Evolutionary conservation across 2,113 vertebrate species (phyloP).

Genomic region (Tichodroma muraria): DNA sequence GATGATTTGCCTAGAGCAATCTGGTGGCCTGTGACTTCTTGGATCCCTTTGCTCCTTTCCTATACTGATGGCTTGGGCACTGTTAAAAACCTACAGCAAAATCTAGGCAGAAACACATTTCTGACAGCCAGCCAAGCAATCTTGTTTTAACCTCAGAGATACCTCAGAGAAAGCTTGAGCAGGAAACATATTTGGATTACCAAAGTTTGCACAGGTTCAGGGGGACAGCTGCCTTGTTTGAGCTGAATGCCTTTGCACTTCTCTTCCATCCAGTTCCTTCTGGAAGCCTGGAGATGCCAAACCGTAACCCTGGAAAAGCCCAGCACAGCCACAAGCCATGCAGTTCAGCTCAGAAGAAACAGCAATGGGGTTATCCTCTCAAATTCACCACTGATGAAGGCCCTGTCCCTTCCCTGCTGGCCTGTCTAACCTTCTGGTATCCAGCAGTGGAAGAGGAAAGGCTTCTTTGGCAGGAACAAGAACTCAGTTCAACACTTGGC

Average conservation of each 20-base stretch:
- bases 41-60: neutral
- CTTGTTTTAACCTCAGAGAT: neutral
- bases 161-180: neutral
- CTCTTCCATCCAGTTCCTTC: neutral
- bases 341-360: neutral
- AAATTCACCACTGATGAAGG: neutral
- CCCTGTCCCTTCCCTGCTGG: neutral
- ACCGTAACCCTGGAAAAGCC: neutral
- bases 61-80: neutral
- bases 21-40: neutral
- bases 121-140: neutral
- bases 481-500: neutral
- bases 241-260: neutral
- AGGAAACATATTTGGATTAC: neutral
- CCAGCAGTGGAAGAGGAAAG: neutral
- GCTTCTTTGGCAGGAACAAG: neutral
- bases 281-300: neutral
- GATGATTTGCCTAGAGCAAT: neutral
- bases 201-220: neutral
- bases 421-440: neutral
- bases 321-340: neutral
- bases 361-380: neutral
- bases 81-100: neutral
- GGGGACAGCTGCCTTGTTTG: neutral
- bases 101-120: neutral